These are phyloP conservation scores for Neoascia interrupta DNA, from an alignment of 2,888 invertebrate genomes.

Conservation along the genomic window DNA sequence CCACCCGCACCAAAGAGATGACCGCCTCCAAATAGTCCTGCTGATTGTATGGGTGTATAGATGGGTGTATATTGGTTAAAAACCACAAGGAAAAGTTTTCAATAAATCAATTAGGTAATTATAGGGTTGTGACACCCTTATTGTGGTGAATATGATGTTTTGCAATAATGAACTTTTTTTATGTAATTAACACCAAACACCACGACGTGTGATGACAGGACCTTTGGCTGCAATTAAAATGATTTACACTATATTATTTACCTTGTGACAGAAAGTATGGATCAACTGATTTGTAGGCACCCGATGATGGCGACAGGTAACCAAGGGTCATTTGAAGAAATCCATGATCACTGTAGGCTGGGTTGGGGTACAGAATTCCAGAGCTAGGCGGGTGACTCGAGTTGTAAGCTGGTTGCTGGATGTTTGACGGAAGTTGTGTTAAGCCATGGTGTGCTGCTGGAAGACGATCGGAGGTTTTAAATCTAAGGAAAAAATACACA, in stretches of 20 bases:
- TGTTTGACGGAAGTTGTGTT: conserved; percentile 66
- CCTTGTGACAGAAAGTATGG: conserved; percentile 88
- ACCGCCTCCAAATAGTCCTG: conserved; percentile 78
- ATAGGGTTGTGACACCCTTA: conserved; percentile 43
- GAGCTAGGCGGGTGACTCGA: conserved; percentile 72
- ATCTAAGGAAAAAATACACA: too few species aligned
- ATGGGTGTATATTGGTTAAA: conserved; percentile 18
- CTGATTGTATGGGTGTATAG: conserved; percentile 46
- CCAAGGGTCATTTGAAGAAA: conserved; percentile 86
- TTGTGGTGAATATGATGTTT: conserved; percentile 47
- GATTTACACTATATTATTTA: conserved; percentile 75
- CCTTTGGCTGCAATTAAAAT: too few species aligned
- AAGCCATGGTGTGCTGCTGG: conserved; percentile 64
- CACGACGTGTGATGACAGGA: too few species aligned
- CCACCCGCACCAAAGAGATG: conserved; percentile 77
- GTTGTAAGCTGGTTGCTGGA: conserved; percentile 52
- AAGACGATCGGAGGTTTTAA: conserved; percentile 71
- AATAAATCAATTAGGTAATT: conserved; percentile 64
- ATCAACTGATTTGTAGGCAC: conserved; percentile 86
- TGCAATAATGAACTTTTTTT: neutral
- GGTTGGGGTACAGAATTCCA: conserved; percentile 77
- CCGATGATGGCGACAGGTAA: conserved; percentile 83
- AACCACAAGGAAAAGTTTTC: conserved; percentile 55
- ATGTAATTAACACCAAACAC: conserved; percentile 55
- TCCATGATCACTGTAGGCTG: conserved; percentile 80